phyloP scores from a whole-genome alignment of 2,797 vertebrate genomes.

The Moxostoma hubbsi region DNA sequence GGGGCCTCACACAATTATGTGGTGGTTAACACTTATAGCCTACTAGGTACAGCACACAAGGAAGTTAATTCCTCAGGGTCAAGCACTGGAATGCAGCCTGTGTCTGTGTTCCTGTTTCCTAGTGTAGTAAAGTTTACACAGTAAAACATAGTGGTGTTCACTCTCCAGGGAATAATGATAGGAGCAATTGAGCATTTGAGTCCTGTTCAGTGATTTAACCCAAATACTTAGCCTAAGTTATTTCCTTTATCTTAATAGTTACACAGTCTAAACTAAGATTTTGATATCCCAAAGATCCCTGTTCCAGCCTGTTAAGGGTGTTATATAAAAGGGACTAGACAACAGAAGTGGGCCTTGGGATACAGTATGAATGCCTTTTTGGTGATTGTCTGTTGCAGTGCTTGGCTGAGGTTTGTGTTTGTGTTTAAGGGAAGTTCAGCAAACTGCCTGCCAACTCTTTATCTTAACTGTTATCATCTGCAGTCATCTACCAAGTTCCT shows the following conservation, averaged over 20 bases:
- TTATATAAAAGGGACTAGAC: background rate
- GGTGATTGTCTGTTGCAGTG: constrained; percentile 1
- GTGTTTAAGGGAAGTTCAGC: constrained; percentile 1
- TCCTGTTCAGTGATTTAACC: background rate
- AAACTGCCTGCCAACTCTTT: constrained; percentile 9
- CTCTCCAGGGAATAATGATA: background rate
- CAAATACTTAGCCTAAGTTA: background rate
- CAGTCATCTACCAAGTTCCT: constrained; percentile 30
- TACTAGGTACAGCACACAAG: background rate
- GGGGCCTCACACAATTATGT: no score
- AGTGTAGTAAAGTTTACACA: background rate
- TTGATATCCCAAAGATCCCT: background rate
- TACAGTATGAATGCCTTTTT: background rate
- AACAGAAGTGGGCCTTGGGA: background rate
- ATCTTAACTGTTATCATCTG: constrained; percentile 16
- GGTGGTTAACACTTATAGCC: no score
- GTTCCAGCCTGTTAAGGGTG: background rate
- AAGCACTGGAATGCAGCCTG: constrained; percentile 1
- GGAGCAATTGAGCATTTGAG: background rate
- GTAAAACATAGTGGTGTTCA: background rate
- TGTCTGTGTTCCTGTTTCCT: constrained; percentile 15
- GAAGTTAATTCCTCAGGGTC: constrained; percentile 36
- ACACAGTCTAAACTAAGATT: background rate
- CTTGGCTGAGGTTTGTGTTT: constrained; percentile 11
- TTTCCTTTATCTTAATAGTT: background rate